These are phyloP conservation scores for Fregata magnificens DNA, from an alignment of 2,113 vertebrate genomes.

Conservation along the genomic window DNA sequence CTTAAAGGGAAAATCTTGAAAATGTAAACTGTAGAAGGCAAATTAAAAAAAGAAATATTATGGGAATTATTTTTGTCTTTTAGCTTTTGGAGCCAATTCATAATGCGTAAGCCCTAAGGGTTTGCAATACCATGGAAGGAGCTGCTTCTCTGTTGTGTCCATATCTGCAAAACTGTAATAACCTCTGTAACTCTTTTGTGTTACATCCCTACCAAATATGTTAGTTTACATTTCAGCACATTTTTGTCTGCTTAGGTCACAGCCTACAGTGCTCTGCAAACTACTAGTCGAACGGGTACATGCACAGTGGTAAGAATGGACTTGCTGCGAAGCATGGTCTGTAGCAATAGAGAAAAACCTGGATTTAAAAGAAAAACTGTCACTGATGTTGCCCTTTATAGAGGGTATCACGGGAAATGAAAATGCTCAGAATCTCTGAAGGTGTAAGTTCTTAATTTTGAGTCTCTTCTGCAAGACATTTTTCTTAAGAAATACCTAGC, in stretches of 20 bases:
- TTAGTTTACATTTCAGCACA: slow-evolving; percentile 19
- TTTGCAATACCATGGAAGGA: neutral
- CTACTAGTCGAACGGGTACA: neutral
- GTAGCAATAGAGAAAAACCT: neutral
- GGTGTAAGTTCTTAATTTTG: neutral
- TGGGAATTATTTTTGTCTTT: neutral
- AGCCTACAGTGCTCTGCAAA: neutral
- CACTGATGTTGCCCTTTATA: neutral
- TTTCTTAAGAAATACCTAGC: neutral
- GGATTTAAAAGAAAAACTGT: neutral
- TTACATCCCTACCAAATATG: neutral
- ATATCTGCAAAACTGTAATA: neutral
- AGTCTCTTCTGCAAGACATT: neutral
- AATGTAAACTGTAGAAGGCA: neutral
- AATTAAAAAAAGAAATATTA: neutral
- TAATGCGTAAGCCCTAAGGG: neutral
- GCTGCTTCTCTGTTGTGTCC: neutral
- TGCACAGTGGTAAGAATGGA: neutral
- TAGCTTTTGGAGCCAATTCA: neutral
- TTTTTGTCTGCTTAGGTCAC: slow-evolving; percentile 21
- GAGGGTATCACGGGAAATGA: neutral
- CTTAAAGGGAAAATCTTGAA: neutral
- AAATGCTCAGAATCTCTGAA: neutral
- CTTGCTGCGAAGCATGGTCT: neutral
- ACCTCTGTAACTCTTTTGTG: neutral